Conservation (phyloP, 2,888 invertebrate genomes). For the Aricia artaxerxes region DNA sequence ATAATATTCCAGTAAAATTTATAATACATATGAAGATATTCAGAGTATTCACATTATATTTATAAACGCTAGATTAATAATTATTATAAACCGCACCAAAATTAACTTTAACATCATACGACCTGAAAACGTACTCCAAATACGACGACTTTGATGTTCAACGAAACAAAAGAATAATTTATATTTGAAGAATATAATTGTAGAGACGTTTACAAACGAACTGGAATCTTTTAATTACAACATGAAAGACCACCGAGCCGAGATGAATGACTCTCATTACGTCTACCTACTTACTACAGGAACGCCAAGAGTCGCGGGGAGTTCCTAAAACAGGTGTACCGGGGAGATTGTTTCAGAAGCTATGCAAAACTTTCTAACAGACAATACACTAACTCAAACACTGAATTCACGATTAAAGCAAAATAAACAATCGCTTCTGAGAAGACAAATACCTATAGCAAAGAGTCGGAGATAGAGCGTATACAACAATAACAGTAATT, state of each 20-base stretch:
- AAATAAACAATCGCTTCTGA: not conserved
- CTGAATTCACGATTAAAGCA: slow-evolving; percentile 12
- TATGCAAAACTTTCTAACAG: slow-evolving; percentile 8
- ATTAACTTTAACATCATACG: not conserved
- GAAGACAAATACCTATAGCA: not conserved
- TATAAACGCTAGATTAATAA: not conserved
- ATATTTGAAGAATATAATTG: slow-evolving; percentile 9
- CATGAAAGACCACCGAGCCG: slow-evolving; percentile 14
- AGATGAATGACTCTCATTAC: slow-evolving; percentile 9
- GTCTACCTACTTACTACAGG: not conserved
- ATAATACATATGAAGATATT: too few species aligned
- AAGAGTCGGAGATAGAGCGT: not conserved
- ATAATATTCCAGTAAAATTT: too few species aligned
- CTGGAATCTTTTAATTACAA: slow-evolving; percentile 13
- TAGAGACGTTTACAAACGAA: not conserved
- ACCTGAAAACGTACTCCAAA: not conserved
- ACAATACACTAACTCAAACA: not conserved
- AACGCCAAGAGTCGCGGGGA: not conserved
- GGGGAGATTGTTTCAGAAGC: slow-evolving; percentile 25
- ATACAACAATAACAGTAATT: not conserved
- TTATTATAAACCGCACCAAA: not conserved
- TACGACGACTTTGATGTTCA: not conserved
- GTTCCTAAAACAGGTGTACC: slow-evolving; percentile 27
- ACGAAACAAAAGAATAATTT: slow-evolving; percentile 11
- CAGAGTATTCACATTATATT: too few species aligned